phyloP scores from a whole-genome alignment of 2,113 vertebrate genomes.

The Parus major region DNA sequence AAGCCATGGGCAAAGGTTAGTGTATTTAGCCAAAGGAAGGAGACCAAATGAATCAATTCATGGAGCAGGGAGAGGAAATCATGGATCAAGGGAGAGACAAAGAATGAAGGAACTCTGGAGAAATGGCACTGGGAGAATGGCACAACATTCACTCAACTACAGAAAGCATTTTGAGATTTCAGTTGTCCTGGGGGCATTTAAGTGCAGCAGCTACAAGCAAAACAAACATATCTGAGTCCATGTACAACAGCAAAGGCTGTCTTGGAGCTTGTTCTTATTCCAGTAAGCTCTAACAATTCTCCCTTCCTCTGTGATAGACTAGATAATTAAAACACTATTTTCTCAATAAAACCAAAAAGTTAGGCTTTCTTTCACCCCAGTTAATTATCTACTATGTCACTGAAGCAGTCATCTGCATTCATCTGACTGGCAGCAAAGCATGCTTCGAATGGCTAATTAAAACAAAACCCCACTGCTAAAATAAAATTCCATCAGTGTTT shows the following conservation, averaged over 20 bases:
- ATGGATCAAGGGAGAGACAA: not conserved
- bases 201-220: not conserved
- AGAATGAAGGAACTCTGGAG: not conserved
- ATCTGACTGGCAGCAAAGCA: conserved; percentile 23
- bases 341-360: conserved; percentile 21
- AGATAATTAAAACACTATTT: conserved; percentile 34
- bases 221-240: not conserved
- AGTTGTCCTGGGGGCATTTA: not conserved
- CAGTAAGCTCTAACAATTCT: not conserved
- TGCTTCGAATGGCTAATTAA: conserved; percentile 12
- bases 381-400: conserved; percentile 50
- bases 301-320: conserved; percentile 12
- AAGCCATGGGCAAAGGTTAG: not conserved
- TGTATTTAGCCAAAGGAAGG: not conserved
- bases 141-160: not conserved
- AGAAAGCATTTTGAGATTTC: not conserved
- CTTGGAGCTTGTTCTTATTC: not conserved
- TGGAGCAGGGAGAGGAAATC: not conserved
- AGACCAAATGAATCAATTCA: not conserved
- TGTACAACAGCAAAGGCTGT: not conserved
- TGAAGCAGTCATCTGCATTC: conserved; percentile 27
- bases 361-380: conserved; percentile 2
- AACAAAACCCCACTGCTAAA: conserved; percentile 13
- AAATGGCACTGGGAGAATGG: not conserved
- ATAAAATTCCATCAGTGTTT: not conserved